Conservation (phyloP, 1,140 invertebrate species). For the Drosophila leontia region DNA sequence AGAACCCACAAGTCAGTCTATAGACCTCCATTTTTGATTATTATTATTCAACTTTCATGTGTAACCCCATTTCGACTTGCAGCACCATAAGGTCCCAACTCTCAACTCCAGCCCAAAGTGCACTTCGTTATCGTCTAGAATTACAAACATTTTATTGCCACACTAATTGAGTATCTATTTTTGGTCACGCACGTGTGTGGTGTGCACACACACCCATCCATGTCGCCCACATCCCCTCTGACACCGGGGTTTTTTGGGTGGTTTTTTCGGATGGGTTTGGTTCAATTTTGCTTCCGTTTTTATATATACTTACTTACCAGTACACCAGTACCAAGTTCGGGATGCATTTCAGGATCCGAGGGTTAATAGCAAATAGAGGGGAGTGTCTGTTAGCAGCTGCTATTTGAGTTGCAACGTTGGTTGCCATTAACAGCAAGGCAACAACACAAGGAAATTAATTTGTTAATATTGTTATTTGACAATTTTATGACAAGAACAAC, state of each 20-base stretch:
- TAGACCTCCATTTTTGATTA: not conserved
- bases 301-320: not conserved
- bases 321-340: not conserved
- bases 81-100: conserved; percentile 2
- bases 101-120: not conserved
- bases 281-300: conserved; percentile 34
- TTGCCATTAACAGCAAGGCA: conserved; percentile 17
- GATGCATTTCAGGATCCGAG: conserved; percentile 43
- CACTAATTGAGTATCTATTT: conserved; percentile 80
- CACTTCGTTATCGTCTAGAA: conserved; percentile 54
- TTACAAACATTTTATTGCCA: conserved; percentile 74
- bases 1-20: too few relatives aligned
- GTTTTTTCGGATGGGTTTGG: conserved; percentile 31
- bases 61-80: conserved; percentile 2
- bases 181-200: conserved; percentile 67
- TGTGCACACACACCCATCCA: conserved; percentile 13
- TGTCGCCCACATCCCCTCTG: not conserved
- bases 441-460: conserved; percentile 23
- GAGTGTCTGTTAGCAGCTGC: conserved; percentile 30
- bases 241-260: conserved; percentile 18
- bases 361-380: conserved; percentile 15
- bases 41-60: not conserved
- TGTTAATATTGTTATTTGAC: conserved; percentile 30
- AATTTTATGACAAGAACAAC: conserved; percentile 7
- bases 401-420: conserved; percentile 27